Conservation (phyloP, 1,140 invertebrate genomes). For the Trissolcus basalis region DNA sequence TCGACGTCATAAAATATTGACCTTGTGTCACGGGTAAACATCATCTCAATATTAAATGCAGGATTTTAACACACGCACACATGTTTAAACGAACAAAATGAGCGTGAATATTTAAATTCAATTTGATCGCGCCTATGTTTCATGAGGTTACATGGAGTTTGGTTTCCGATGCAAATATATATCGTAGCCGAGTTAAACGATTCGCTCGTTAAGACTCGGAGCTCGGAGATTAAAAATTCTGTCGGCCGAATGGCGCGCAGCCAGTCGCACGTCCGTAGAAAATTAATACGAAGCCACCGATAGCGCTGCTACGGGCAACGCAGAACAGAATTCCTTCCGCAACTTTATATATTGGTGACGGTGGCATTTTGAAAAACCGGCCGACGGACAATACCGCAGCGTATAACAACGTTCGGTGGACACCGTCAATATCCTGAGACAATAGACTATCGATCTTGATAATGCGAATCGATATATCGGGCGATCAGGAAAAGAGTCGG, state of each 20-base stretch:
- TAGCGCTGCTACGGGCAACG: constrained; percentile 13
- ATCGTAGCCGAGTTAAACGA: neutral
- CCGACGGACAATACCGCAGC: constrained; percentile 37
- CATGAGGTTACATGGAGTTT: neutral
- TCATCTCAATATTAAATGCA: too few relatives aligned
- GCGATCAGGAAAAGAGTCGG: constrained; percentile 25
- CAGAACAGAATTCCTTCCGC: constrained; percentile 26
- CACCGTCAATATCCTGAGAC: constrained; percentile 52
- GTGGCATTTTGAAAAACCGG: constrained; percentile 24
- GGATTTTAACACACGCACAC: too few relatives aligned
- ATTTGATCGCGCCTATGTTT: neutral
- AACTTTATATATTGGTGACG: constrained; percentile 37
- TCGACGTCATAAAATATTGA: too few relatives aligned
- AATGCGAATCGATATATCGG: constrained; percentile 55
- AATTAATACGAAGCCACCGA: constrained; percentile 39
- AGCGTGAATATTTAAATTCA: neutral
- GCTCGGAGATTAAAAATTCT: constrained; percentile 15
- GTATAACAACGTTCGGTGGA: constrained; percentile 50
- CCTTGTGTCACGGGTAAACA: too few relatives aligned
- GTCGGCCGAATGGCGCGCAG: constrained; percentile 9
- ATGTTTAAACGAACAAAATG: neutral
- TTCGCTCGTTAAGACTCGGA: constrained; percentile 7
- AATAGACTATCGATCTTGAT: constrained; percentile 58
- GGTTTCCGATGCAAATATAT: constrained; percentile 15
- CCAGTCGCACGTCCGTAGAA: constrained; percentile 18